Conservation (phyloP, 1,140 invertebrate genomes). For the Euwallacea similis region DNA sequence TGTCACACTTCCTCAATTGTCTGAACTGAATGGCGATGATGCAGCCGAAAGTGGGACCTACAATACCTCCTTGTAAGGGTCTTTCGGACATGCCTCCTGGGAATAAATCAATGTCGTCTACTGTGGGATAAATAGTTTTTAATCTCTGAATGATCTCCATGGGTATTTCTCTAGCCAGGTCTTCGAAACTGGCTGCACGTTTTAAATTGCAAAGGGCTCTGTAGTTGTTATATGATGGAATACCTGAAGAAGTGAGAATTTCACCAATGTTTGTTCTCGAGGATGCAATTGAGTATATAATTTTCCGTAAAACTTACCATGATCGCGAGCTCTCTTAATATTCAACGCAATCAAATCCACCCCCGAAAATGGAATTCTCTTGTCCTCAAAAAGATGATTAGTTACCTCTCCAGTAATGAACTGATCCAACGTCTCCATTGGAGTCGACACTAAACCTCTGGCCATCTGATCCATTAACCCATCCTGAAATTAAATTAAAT, state of each 20-base stretch:
- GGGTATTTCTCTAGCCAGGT: constrained; percentile 80
- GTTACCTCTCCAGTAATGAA: constrained; percentile 93
- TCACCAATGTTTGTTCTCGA: neutral
- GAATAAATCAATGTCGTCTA: constrained; percentile 95
- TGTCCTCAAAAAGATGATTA: constrained; percentile 90
- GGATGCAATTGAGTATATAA: neutral
- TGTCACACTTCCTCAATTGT: constrained; percentile 87
- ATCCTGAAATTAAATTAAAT: constrained; percentile 49
- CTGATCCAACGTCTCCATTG: constrained; percentile 92
- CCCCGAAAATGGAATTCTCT: constrained; percentile 81
- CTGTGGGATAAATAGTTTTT: constrained; percentile 77
- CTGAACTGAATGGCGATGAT: constrained; percentile 94
- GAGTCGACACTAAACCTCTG: constrained; percentile 83
- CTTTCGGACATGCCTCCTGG: constrained; percentile 88
- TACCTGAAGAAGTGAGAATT: constrained; percentile 7
- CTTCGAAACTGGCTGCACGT: constrained; percentile 75
- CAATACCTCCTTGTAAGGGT: constrained; percentile 80
- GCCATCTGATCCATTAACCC: constrained; percentile 84
- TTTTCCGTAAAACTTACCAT: constrained; percentile 51
- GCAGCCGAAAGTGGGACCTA: constrained; percentile 95
- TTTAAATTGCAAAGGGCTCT: constrained; percentile 82
- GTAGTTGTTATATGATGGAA: constrained; percentile 57
- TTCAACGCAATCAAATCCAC: constrained; percentile 83
- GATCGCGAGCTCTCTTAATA: constrained; percentile 65
- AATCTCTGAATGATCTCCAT: constrained; percentile 81